Conservation (phyloP, 2,797 vertebrate species). For the Onychomys leucogaster region DNA sequence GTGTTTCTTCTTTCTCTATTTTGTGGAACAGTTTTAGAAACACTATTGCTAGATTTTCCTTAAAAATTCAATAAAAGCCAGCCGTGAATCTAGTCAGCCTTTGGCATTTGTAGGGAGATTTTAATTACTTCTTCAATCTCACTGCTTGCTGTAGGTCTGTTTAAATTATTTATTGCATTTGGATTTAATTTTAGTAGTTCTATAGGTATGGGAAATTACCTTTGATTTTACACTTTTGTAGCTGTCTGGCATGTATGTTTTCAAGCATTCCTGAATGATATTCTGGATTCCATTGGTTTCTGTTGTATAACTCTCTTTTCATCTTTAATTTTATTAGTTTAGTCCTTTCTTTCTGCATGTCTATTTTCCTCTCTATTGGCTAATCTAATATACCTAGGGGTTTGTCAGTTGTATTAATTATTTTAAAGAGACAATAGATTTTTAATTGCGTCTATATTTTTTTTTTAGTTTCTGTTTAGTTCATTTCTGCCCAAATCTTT, state of each 20-base stretch:
- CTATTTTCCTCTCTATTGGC: neutral
- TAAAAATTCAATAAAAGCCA: neutral
- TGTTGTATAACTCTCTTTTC: neutral
- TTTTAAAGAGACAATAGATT: neutral
- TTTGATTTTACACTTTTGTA: neutral
- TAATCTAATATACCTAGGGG: neutral
- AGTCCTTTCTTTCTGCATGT: neutral
- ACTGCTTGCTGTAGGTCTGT: neutral
- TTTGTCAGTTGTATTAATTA: neutral
- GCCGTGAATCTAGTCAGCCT: too few relatives aligned
- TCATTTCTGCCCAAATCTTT: neutral
- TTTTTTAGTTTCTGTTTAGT: neutral
- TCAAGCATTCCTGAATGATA: neutral
- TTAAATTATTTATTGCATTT: neutral
- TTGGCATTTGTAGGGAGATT: neutral
- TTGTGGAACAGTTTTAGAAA: neutral
- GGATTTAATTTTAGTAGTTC: neutral
- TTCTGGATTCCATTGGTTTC: neutral
- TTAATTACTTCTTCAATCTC: neutral
- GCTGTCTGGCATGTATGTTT: neutral
- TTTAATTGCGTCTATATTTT: neutral
- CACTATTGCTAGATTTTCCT: neutral
- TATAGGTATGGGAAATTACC: neutral
- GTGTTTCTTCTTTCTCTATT: neutral
- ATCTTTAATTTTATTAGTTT: neutral